Evolutionary conservation across 2,797 vertebrate genomes (phyloP).

Genomic region (Luscinia megarhynchos): DNA sequence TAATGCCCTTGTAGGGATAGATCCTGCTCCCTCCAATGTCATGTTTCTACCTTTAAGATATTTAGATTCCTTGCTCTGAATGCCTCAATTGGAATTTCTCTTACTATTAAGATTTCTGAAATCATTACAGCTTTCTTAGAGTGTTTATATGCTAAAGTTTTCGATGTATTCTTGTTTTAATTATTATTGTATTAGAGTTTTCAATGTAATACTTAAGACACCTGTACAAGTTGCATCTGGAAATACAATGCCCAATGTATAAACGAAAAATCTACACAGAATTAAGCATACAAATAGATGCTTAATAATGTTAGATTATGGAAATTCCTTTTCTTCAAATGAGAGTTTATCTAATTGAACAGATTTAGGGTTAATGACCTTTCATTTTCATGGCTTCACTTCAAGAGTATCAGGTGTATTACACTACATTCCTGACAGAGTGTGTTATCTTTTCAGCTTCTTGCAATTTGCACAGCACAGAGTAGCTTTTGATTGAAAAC

Average conservation of each 20-base stretch:
- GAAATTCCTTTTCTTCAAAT: background rate
- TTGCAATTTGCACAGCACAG: background rate
- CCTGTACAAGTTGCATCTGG: background rate
- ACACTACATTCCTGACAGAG: background rate
- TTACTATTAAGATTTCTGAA: background rate
- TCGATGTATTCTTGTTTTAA: background rate
- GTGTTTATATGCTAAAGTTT: background rate
- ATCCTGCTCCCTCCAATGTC: background rate
- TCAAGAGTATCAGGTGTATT: background rate
- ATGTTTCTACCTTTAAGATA: background rate
- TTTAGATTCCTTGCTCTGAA: background rate
- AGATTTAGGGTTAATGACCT: background rate
- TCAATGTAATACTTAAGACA: background rate
- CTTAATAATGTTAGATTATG: background rate
- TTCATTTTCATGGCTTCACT: constrained; percentile 4
- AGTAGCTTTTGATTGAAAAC: background rate
- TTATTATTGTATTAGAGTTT: background rate
- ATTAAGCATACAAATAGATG: background rate
- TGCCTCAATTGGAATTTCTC: background rate
- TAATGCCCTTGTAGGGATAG: background rate
- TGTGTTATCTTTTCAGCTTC: constrained; percentile 2
- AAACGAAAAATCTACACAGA: background rate
- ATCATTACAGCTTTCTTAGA: background rate
- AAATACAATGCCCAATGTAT: background rate
- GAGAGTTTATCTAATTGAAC: background rate